Evolutionary conservation across 2,797 vertebrate species (phyloP).

Genomic region (Aldrovandia affinis): DNA sequence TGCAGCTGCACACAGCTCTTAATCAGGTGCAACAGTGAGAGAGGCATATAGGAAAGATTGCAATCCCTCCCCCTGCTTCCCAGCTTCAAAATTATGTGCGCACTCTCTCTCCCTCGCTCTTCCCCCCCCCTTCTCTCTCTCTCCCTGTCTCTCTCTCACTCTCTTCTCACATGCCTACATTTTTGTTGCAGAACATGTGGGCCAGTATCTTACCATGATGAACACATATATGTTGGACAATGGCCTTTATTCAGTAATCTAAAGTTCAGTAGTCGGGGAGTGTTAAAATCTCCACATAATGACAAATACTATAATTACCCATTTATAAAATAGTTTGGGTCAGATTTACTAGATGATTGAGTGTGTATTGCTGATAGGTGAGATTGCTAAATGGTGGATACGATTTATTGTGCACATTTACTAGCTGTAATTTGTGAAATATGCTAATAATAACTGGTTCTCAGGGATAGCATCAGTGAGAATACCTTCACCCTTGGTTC

Average conservation of each 20-base stretch:
- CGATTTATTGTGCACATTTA: no score
- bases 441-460: no score
- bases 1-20: not conserved
- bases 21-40: conserved; percentile 5
- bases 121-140: not conserved
- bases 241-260: not conserved
- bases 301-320: not conserved
- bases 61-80: conserved; percentile 9
- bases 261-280: not conserved
- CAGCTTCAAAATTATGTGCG: conserved; percentile 19
- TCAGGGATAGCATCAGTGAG: no score
- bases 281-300: not conserved
- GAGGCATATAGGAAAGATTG: not conserved
- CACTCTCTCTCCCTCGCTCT: conserved; percentile 29
- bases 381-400: no score
- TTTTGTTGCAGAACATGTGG: not conserved
- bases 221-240: not conserved
- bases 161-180: not conserved
- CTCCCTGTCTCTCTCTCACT: conserved; percentile 28
- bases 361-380: not conserved
- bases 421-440: no score
- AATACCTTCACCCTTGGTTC: no score
- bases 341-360: not conserved
- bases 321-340: not conserved
- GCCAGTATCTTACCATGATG: not conserved